phyloP scores from a whole-genome alignment of 2,797 vertebrate genomes.

The Philypnodon macrostomus region DNA sequence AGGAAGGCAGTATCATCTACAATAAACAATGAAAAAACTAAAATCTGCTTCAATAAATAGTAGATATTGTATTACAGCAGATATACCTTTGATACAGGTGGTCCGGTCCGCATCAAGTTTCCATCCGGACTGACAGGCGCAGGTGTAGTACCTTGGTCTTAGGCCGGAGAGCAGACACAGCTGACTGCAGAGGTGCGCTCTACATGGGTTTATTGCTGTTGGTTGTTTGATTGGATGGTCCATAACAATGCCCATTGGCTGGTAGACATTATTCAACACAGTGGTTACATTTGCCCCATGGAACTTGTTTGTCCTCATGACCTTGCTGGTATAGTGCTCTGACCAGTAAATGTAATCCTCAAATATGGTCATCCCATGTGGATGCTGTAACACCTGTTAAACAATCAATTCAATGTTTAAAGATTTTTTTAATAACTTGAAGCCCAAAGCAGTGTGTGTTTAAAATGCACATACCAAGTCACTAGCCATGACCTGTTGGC shows the following conservation, averaged over 20 bases:
- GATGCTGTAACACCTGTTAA: conserved; percentile 83
- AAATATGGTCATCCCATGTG: conserved; percentile 87
- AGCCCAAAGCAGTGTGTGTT: background rate
- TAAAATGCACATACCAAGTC: conserved; percentile 80
- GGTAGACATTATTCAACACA: conserved; percentile 78
- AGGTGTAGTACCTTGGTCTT: conserved; percentile 82
- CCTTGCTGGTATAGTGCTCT: conserved; percentile 79
- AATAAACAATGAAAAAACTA: background rate
- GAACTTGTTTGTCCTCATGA: conserved; percentile 91
- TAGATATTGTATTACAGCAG: background rate
- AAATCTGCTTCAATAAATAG: background rate
- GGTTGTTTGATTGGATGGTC: conserved; percentile 87
- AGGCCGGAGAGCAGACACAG: conserved; percentile 86
- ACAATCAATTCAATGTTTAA: background rate
- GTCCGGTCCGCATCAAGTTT: conserved; percentile 77
- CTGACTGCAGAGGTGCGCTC: conserved; percentile 80
- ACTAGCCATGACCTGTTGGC: conserved; percentile 87
- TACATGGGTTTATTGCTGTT: conserved; percentile 83
- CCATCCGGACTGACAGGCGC: conserved; percentile 92
- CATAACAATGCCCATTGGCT: conserved; percentile 85
- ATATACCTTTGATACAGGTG: conserved; percentile 85
- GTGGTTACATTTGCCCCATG: conserved; percentile 86
- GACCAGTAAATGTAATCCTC: conserved; percentile 92
- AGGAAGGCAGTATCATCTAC: conserved; percentile 71
- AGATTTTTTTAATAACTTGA: background rate